phyloP scores from a whole-genome alignment of 2,113 vertebrate species.

The Eubucco bourcierii region DNA sequence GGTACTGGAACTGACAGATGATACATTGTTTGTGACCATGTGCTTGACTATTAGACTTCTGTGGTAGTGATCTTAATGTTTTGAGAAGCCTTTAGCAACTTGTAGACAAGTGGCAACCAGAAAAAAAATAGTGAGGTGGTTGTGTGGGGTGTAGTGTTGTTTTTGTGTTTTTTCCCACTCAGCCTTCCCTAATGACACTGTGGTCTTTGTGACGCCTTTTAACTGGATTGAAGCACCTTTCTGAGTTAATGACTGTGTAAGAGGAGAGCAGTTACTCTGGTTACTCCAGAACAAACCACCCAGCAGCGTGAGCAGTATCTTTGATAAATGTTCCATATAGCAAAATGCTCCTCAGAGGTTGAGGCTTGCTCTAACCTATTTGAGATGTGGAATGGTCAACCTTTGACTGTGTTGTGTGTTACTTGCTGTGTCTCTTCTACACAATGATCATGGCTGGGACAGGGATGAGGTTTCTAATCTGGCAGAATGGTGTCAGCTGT shows the following conservation, averaged over 20 bases:
- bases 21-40: not conserved
- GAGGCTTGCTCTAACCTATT: not conserved
- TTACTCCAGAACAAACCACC: not conserved
- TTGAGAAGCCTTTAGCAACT: not conserved
- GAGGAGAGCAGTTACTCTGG: not conserved
- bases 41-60: not conserved
- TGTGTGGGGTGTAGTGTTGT: no score
- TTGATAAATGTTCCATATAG: not conserved
- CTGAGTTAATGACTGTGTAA: not conserved
- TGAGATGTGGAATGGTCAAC: fast-evolving
- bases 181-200: not conserved
- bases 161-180: not conserved
- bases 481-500: not conserved
- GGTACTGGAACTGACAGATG: not conserved
- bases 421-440: not conserved
- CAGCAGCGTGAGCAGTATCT: not conserved
- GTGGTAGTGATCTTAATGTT: not conserved
- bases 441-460: fast-evolving
- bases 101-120: not conserved
- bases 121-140: not conserved
- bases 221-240: not conserved
- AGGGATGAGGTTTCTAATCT: not conserved
- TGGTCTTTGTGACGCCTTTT: not conserved
- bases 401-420: fast-evolving
- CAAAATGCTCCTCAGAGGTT: not conserved